Percentiles rank a stretch among this genome's conserved stretches.
Evolutionary conservation across 2,888 invertebrate genomes (phyloP).

Genomic region (Clepsis dumicolana): DNA sequence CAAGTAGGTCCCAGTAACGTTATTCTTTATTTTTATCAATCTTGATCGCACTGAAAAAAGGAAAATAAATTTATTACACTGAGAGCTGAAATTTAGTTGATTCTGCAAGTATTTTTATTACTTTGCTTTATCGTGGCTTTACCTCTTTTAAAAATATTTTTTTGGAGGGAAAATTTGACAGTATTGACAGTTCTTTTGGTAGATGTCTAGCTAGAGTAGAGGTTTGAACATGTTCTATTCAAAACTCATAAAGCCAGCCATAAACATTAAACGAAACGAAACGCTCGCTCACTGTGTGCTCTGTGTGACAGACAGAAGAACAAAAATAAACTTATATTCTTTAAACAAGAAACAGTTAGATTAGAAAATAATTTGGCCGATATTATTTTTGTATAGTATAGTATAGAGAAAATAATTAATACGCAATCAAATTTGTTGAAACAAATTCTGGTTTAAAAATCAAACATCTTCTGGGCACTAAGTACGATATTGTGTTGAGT

Average conservation of each 20-base stretch:
- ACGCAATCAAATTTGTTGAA: neutral
- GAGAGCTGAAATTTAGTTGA: conserved; percentile 2
- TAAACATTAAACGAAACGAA: no score
- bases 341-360: no score
- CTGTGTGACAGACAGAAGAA: neutral
- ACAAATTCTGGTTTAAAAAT: neutral
- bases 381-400: neutral
- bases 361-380: no score
- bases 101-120: neutral
- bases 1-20: neutral
- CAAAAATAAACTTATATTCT: neutral
- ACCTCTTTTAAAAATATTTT: neutral
- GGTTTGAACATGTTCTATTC: neutral
- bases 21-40: neutral
- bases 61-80: neutral
- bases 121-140: neutral
- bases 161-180: conserved; percentile 41
- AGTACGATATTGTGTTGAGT: neutral
- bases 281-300: no score
- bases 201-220: no score
- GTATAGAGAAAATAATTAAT: neutral
- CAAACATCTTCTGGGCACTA: neutral
- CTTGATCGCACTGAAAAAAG: neutral
- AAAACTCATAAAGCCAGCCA: no score
- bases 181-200: neutral